phyloP scores from a whole-genome alignment of 2,113 vertebrate species.

The Rhynchomys soricoides region DNA sequence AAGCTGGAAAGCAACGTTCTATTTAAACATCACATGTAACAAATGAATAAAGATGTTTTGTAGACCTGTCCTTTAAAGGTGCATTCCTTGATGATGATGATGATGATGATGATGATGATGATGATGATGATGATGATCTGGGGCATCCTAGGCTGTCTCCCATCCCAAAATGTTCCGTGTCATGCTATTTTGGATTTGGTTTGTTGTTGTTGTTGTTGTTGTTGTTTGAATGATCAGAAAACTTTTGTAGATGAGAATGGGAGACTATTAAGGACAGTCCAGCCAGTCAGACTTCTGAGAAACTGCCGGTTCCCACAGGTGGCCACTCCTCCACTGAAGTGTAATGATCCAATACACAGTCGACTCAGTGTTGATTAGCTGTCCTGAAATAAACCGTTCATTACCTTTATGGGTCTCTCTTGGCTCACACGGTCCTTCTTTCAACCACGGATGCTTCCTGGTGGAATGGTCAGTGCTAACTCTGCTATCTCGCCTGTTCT shows the following conservation, averaged over 20 bases:
- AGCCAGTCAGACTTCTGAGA: constrained; percentile 6
- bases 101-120: neutral
- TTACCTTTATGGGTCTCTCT: constrained; percentile 66
- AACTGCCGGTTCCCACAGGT: constrained; percentile 38
- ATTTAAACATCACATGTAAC: constrained; percentile 76
- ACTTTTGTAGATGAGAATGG: constrained; percentile 31
- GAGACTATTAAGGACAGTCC: constrained; percentile 48
- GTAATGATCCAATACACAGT: constrained; percentile 69
- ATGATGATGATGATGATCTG: neutral
- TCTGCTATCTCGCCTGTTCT: neutral
- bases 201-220: neutral
- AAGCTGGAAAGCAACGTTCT: constrained; percentile 70
- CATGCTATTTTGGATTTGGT: neutral
- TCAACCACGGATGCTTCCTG: neutral
- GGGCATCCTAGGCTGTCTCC: constrained; percentile 44
- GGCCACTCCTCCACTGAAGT: constrained; percentile 52
- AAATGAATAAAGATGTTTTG: constrained; percentile 82
- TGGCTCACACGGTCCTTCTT: constrained; percentile 71
- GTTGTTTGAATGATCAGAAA: neutral
- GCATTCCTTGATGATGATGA: constrained; percentile 69
- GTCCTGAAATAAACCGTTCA: constrained; percentile 78
- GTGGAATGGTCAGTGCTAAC: neutral
- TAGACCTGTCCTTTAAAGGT: constrained; percentile 65
- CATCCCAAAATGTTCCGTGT: neutral
- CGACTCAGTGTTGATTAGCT: constrained; percentile 69